Evolutionary conservation across 2,113 vertebrate species (phyloP), one percentile per base, ranked within the genome.

Genomic region (Clarias macrocephalus): DNA sequence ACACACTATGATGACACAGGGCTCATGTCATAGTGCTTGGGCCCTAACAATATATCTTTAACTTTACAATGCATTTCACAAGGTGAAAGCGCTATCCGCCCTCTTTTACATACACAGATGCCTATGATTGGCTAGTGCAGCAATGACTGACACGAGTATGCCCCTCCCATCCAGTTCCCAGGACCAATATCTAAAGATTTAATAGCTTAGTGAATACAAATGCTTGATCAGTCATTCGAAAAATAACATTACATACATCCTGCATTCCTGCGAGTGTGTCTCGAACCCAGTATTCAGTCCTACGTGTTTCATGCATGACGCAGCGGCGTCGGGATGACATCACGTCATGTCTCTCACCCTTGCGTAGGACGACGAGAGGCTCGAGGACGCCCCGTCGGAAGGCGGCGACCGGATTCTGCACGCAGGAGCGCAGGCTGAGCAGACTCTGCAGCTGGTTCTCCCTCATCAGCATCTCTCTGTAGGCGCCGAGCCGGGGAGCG

Each of bases 361-460:
- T 96, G 91, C 96, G 95, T 72, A 99, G 95, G 90, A 62, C 94
- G 16, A 92, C 84, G 1, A 99, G 94, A 0, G 98, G 98, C 57
- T 99, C 98, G 82, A 99, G 87, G 72, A 99, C 93, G 0, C 98
- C 98, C 88, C 97, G 96, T 63, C 91, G 92, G 89, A 99, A 97
- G 79, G 98, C 98, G 0, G 96, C 94, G 5, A 95, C 94, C 0
- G 98, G 98, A 89, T 99, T 98, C 89, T 99, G 98, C 57, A 99
- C 97, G 2, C 98, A 99, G 13, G 98, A 98, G 5, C 98, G 92
- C 18, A 99, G 95, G 92, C 97, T 99, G 0, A 99, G 97, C 89
- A 97, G 92, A 92, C 97, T 97, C 92, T 99, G 98, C 0, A 99
- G 88, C 37, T 97, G 97, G 0, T 97, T 96, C 88, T 99, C 98